Evolutionary conservation across 2,888 invertebrate species (phyloP).

Genomic region (Spodoptera littoralis): DNA sequence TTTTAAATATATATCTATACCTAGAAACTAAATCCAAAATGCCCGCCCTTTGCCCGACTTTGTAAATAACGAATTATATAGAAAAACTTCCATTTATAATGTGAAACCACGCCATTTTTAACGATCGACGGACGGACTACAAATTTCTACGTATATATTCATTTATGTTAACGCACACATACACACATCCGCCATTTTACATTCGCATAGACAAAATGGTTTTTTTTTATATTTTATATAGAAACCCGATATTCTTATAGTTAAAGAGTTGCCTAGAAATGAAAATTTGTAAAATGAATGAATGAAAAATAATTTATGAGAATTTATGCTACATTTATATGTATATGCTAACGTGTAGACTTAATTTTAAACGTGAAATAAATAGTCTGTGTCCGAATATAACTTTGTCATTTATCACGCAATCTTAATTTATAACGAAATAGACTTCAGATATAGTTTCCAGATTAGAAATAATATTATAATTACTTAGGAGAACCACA

Average conservation of each 20-base stretch:
- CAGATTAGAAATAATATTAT: slow-evolving; percentile 17
- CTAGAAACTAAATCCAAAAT: too few species aligned
- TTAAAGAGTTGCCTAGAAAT: slow-evolving; percentile 19
- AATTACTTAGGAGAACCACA: slow-evolving; percentile 9
- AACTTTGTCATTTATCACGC: slow-evolving; percentile 31
- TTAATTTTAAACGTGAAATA: slow-evolving; percentile 3
- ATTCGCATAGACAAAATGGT: slow-evolving; percentile 12
- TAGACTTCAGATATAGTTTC: slow-evolving; percentile 30
- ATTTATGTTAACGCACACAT: slow-evolving; percentile 32
- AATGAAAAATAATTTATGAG: not conserved
- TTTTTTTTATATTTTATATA: slow-evolving; percentile 23
- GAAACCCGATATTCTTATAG: slow-evolving; percentile 29
- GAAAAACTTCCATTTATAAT: slow-evolving; percentile 29
- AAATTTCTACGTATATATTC: slow-evolving; percentile 63
- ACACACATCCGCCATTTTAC: slow-evolving; percentile 30
- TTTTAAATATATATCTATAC: too few species aligned
- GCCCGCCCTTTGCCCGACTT: slow-evolving; percentile 6
- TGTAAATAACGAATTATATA: slow-evolving; percentile 22
- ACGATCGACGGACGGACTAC: slow-evolving; percentile 73
- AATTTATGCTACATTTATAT: too few species aligned
- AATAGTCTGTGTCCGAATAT: slow-evolving; percentile 9
- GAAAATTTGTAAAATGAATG: slow-evolving; percentile 21
- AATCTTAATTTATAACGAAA: slow-evolving; percentile 19
- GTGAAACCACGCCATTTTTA: slow-evolving; percentile 40
- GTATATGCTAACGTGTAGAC: too few species aligned